Base-by-base conservation (phyloP, 2,888 invertebrate species). In the Lasioglossum villosulum region DNA sequence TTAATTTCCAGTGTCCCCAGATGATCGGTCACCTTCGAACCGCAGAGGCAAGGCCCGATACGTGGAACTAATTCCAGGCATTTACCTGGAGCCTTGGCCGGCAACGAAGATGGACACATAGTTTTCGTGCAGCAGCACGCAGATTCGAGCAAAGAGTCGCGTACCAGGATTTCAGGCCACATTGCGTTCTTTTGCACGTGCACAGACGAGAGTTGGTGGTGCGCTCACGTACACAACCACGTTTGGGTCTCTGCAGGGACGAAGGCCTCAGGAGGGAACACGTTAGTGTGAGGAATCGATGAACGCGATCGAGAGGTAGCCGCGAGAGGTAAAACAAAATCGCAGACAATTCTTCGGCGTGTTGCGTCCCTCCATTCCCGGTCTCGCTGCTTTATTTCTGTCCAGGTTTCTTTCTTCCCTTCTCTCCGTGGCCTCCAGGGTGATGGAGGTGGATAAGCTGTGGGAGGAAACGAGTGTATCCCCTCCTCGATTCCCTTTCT, bases 261-360 rank as follows among this genome's bases (percentile, higher is more conserved):
- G 82, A 90, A 82, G 88, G 88, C 82, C 84, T 52, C 75, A 52
- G 70, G 82, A 79, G 83, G 81, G 80, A 77, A 86, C 56, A 56
- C 87, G 68, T 78, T 80, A 89, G 91, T 90, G 90, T 91, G 94
- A 94, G 94, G 94, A 94, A 94, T 94, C 94, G 94, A 94, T 93
- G 94, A 94, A 93, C 93, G 90, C 94, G 93, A 94, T 94, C 94
- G 93, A 92, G 92, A 92, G 90, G 90, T 88, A 86, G 90, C 88
- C 88, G 90, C 91, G 91, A 91, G 89, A 92, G 93, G 92, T 94
- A 93, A 94, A 94, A 93, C 93, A 92, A 94, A 94, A 94, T 94
- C 94, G 92, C 93, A 93, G 93, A 94, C 94, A 93, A 94, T 94
- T 93, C 93, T 92, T 93, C 91, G 92, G 91, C 93, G 91, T 93